Evolutionary conservation across 2,113 vertebrate genomes (phyloP).

Genomic region (Andinoacara biseriatus): DNA sequence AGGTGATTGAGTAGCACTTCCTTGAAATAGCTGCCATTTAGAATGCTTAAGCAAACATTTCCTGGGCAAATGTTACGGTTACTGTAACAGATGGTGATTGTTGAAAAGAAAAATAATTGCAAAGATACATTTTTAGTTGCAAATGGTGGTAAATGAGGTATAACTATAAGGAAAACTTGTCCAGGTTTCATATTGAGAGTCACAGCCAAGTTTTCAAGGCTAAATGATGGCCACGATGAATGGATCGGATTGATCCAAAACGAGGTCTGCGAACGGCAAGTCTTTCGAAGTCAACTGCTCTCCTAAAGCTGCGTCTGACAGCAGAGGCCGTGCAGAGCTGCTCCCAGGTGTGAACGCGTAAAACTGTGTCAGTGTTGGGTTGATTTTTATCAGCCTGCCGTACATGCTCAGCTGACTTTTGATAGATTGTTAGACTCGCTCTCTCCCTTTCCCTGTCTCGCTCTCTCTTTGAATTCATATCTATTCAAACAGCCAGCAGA

Average conservation of each 20-base stretch:
- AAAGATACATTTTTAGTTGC: not conserved
- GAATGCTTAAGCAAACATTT: constrained; percentile 1
- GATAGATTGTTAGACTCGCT: constrained; percentile 6
- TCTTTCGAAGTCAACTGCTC: constrained; percentile 20
- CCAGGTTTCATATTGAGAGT: not conserved
- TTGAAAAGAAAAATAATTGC: not conserved
- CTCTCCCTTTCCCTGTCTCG: not conserved
- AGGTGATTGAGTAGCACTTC: constrained; percentile 36
- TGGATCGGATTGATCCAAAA: not conserved
- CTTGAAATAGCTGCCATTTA: constrained; percentile 8
- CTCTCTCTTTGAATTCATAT: not conserved
- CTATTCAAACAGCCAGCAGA: not conserved
- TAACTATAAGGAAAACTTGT: not conserved
- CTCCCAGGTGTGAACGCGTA: constrained; percentile 15
- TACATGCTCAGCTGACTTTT: constrained; percentile 15
- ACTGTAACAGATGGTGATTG: not conserved
- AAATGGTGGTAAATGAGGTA: not conserved
- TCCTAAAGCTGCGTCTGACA: not conserved
- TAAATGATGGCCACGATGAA: not conserved
- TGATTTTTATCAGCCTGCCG: not conserved
- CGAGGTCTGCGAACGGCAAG: not conserved
- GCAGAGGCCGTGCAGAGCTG: constrained; percentile 6
- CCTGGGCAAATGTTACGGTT: not conserved
- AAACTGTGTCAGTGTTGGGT: constrained; percentile 1
- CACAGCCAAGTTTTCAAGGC: constrained; percentile 3